Conservation (phyloP, 2,888 invertebrate genomes). For the Taphrorychus bicolor region DNA sequence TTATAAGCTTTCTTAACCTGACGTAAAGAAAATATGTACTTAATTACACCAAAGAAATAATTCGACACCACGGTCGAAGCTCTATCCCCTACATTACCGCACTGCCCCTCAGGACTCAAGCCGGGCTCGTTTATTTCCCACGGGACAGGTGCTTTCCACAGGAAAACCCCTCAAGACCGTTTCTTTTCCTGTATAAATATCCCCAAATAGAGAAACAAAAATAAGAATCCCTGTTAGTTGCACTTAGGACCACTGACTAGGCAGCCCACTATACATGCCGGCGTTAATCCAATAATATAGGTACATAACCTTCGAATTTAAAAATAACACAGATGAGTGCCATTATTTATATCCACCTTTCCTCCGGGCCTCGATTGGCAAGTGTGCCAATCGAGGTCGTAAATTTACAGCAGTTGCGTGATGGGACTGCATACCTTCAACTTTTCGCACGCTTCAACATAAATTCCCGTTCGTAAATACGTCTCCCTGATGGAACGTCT, state of each 20-base stretch:
- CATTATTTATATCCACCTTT: not conserved
- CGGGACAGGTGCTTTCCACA: not conserved
- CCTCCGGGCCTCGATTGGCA: not conserved
- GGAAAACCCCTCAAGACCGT: not conserved
- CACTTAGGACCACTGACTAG: not conserved
- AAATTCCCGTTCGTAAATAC: not conserved
- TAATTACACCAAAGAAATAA: too few species aligned
- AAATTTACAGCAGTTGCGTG: conserved; percentile 7
- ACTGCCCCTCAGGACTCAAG: conserved; percentile 3
- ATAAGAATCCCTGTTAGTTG: too few species aligned
- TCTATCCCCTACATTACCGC: not conserved
- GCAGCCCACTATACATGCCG: not conserved
- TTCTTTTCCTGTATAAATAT: too few species aligned
- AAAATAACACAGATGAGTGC: not conserved
- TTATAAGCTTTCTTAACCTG: too few species aligned
- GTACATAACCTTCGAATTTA: too few species aligned
- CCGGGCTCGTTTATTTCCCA: conserved; percentile 6
- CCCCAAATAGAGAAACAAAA: too few species aligned
- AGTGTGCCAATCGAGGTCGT: not conserved
- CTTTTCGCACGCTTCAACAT: conserved; percentile 3
- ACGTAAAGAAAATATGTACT: too few species aligned
- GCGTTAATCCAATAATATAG: too few species aligned
- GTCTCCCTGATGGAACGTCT: not conserved
- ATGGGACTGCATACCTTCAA: conserved; percentile 1
- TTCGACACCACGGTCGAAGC: too few species aligned